Evolutionary conservation across 2,113 vertebrate species (phyloP), one percentile per base, ranked within the genome.

Genomic region (Anser cygnoides): DNA sequence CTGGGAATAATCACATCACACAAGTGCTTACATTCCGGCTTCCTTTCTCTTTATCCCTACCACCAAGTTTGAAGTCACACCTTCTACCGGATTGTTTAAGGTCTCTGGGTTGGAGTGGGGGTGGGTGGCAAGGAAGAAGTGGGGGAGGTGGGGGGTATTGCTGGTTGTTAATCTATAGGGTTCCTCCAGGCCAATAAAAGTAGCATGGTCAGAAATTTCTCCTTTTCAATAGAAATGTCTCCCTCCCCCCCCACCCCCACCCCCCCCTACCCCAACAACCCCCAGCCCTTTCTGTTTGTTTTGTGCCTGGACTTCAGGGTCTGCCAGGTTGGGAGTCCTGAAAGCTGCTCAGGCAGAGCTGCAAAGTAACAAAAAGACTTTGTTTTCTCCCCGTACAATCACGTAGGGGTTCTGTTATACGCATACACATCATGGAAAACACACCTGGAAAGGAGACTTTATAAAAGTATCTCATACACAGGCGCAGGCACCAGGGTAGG

Each of bases 1-100:
- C 99, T 99, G 99, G 99, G 98, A 99, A 99, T 98, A 98, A 99
- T 99, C 99, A 99, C 98, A 98, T 99, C 98, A 99, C 99, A 99
- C 99, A 98, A 97, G 95, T 86, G 98, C 98, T 98, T 97, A 98
- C 99, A 99, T 99, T 99, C 99, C 98, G 97, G 95, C 97, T 98
- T 98, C 98, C 98, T 98, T 97, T 98, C 97, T 95, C 90, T 92
- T 92, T 77, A 97, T 95, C 96, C 97, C 96, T 95, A 97, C 97
- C 97, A 96, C 96, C 94, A 15, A 91, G 95, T 89, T 96, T 97
- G 96, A 95, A 98, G 96, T 98, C 98, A 98, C 98, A 98, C 97
- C 98, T 98, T 98, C 98, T 91, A 87, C 77, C 54, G 87, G 93
- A 95, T 95, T 94, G 92, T 92, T 96, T 89, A 75, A 95, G 94